A percentile compares a stretch with the other conserved stretches of the same genome.
phyloP scores from a whole-genome alignment of 2,888 invertebrate genomes.

The Kryphioiulus occultus region DNA sequence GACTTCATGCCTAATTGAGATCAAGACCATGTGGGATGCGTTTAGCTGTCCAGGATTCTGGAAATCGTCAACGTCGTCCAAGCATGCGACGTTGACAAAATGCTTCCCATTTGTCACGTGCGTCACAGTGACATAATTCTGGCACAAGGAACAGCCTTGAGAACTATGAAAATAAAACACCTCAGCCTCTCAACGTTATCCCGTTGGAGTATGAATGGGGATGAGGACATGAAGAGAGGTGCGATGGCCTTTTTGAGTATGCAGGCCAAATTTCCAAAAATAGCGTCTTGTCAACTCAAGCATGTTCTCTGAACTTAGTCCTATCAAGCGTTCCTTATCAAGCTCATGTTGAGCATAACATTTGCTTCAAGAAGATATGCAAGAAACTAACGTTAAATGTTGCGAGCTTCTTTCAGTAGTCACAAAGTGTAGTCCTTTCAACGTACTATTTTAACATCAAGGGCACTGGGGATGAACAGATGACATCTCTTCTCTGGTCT shows the following conservation, averaged over 20 bases:
- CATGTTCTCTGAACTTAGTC: background rate
- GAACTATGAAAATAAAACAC: slow-evolving; percentile 3
- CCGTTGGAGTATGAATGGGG: background rate
- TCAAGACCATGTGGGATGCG: background rate
- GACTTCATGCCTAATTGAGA: background rate
- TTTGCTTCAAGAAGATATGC: background rate
- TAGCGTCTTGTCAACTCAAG: background rate
- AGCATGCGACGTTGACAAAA: background rate
- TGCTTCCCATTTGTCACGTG: background rate
- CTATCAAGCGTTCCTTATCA: background rate
- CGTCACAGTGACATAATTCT: slow-evolving; percentile 19
- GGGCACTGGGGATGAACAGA: background rate
- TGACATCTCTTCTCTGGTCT: background rate
- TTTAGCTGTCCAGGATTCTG: background rate
- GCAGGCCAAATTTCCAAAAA: background rate
- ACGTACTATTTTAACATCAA: background rate
- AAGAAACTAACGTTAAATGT: no score
- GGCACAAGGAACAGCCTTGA: background rate
- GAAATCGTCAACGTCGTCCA: background rate
- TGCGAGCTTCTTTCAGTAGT: background rate
- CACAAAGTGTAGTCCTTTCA: background rate
- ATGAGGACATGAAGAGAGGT: background rate
- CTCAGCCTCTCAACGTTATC: background rate
- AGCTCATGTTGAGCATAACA: background rate
- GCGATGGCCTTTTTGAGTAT: background rate